These are phyloP conservation scores for Ginglymostoma cirratum DNA, from an alignment of 2,113 vertebrate species.

Conservation along the genomic window DNA sequence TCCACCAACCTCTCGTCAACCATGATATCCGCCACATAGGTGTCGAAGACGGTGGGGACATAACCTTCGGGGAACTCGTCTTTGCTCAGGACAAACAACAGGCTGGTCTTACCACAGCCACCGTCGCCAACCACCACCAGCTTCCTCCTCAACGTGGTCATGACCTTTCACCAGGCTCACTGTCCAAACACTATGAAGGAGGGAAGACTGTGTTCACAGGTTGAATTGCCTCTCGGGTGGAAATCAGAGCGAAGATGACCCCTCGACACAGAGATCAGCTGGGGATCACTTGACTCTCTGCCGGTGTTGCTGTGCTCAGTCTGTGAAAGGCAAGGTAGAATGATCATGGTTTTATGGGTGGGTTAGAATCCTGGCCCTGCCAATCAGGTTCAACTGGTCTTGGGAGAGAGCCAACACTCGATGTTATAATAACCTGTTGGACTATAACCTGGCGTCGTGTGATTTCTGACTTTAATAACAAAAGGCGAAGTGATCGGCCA, in stretches of 20 bases:
- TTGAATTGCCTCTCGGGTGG: neutral
- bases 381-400: neutral
- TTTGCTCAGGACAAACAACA: conserved; percentile 16
- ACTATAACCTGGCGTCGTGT: too few relatives aligned
- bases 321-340: neutral
- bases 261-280: too few relatives aligned
- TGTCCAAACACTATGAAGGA: neutral
- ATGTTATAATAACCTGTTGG: neutral
- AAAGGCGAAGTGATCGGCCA: neutral
- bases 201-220: neutral
- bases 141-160: neutral
- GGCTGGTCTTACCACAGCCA: conserved; percentile 22
- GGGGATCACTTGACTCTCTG: too few relatives aligned
- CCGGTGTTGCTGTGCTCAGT: neutral
- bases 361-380: neutral
- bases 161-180: neutral
- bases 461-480: neutral
- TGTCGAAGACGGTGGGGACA: conserved; percentile 20
- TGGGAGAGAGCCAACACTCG: neutral
- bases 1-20: conserved; percentile 53
- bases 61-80: conserved; percentile 34
- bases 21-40: conserved; percentile 7
- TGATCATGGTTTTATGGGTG: neutral
- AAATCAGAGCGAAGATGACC: too few relatives aligned
- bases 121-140: conserved; percentile 27